Base-by-base conservation (phyloP, 2,888 invertebrate species). In the Andrena haemorrhoa region DNA sequence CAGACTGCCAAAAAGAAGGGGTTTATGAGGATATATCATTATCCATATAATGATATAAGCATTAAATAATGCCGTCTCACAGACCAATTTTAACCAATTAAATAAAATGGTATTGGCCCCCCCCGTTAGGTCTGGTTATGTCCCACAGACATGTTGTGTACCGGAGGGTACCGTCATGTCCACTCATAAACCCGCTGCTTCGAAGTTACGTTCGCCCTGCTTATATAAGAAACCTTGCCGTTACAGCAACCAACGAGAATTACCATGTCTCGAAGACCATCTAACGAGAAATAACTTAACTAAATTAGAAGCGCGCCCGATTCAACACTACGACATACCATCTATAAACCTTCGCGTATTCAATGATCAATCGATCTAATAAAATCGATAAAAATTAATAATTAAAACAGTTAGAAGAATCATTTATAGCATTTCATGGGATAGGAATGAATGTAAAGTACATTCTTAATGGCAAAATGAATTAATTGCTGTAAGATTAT, bases 51-150 rank as follows among this genome's bases (percentile, higher is more conserved):
- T n/a, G n/a, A n/a, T n/a, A n/a, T n/a, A n/a, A n/a, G n/a, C n/a
- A n/a, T n/a, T n/a, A n/a, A n/a, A n/a, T n/a, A n/a, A n/a, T n/a
- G n/a, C n/a, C n/a, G n/a, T n/a, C n/a, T n/a, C n/a, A n/a, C n/a
- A n/a, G n/a, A n/a, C n/a, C n/a, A n/a, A n/a, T n/a, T n/a, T n/a
- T n/a, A n/a, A n/a, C n/a, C n/a, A n/a, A n/a, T n/a, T n/a, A n/a
- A n/a, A n/a, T n/a, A n/a, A n/a, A n/a, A n/a, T n/a, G n/a, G n/a
- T n/a, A n/a, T n/a, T n/a, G n/a, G n/a, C n/a, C n/a, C n/a, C n/a
- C n/a, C n/a, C n/a, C n/a, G n/a, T n/a, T n/a, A n/a, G 63, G 63
- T 63, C 41, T 41, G 41, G 61, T 71, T 71, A 71, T 33, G 49
- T 71, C 1, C 0, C 61, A 33, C 61, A 10, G 7, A 35, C 66